These are phyloP conservation scores for Drosophila nebulosa DNA, from an alignment of 1,140 invertebrate genomes.

Conservation along the genomic window DNA sequence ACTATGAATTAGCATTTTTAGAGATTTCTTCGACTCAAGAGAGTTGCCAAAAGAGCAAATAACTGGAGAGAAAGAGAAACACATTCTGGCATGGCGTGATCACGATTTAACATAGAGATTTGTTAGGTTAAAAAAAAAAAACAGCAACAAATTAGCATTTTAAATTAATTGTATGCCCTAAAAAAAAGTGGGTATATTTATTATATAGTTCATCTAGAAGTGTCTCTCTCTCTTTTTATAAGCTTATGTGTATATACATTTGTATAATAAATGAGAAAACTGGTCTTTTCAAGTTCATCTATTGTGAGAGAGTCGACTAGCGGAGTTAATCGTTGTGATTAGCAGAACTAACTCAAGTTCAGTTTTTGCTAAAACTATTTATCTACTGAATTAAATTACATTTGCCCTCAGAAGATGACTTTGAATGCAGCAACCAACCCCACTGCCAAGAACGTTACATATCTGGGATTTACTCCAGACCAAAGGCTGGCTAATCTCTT, in stretches of 20 bases:
- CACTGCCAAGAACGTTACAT: no score
- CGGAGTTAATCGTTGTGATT: not conserved
- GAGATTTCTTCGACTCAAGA: not conserved
- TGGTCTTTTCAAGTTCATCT: not conserved
- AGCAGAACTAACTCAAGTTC: no score
- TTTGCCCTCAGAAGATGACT: no score
- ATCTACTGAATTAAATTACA: no score
- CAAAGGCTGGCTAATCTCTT: no score
- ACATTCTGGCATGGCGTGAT: conserved; percentile 35
- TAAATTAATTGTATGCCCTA: conserved; percentile 9
- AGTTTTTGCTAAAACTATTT: no score
- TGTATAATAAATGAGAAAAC: not conserved
- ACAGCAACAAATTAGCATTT: conserved; percentile 41
- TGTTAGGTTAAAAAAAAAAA: conserved; percentile 2
- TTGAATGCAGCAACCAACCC: no score
- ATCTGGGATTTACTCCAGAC: no score
- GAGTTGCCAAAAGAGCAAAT: not conserved
- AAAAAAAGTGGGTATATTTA: not conserved
- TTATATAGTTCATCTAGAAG: no score
- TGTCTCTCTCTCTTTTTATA: no score
- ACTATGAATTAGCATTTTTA: not conserved
- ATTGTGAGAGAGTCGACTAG: not conserved
- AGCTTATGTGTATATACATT: no score
- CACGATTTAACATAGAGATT: not conserved
- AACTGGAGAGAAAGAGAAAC: not conserved